Evolutionary conservation across 1,140 invertebrate species (phyloP), one percentile per base, ranked within the genome.

Genomic region (Manduca sexta): DNA sequence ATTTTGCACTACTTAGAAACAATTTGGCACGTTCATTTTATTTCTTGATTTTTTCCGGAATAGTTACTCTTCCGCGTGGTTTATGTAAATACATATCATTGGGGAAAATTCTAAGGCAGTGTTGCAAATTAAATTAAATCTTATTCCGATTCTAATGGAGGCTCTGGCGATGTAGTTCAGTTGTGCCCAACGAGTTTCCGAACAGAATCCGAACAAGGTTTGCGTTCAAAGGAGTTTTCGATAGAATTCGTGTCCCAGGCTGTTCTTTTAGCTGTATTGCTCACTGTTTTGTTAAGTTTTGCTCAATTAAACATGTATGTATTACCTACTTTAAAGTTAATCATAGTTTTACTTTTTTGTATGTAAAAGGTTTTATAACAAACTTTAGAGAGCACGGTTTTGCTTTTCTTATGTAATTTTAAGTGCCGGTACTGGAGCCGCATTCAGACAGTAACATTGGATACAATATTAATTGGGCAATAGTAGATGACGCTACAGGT

Each of bases 261-360:
- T 69, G 69, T 80, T 73, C 45, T 64, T 35, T 35, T 12, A 62
- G 74, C 73, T 59, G 49, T 52, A 68, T 74, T 80, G 80, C 80
- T 84, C 80, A 83, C 64, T 70, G 64, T 76, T 80, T 70, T 66
- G 80, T 84, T 84, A 84, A 74, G 70, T 82, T 84, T 84, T 84
- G 81, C 81, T 84, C 81, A 84, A 84, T 78, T 82, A 69, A 49
- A 60, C 62, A 61, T 80, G 65, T 78, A 74, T 69, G 57, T 67
- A 62, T 50, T 63, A 61, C 59, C 48, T 63, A 59, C 18, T 43
- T 43, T 71, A 71, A 72, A 62, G 66, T 82, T 74, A 76, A 55
- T 50, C 17, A 42, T 75, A 77, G 65, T 75, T 75, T 71, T 66
- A 67, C 52, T 60, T 49, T 63, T 55, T 38, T 54, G 49, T 66